These are phyloP conservation scores for Incurvaria masculella DNA, from an alignment of 2,888 invertebrate genomes.

Conservation along the genomic window DNA sequence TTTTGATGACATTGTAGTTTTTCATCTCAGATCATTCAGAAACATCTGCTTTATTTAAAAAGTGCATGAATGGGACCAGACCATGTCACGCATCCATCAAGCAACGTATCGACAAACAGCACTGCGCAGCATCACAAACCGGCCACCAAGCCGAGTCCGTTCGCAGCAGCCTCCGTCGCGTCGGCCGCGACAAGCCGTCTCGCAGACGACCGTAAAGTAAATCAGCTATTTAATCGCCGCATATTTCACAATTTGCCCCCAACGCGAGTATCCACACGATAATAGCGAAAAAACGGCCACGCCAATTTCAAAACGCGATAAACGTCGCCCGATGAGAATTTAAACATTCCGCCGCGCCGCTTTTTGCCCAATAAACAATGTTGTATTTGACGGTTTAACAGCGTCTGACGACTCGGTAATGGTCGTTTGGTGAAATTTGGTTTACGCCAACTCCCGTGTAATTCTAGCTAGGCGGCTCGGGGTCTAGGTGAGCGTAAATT, in stretches of 20 bases:
- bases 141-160: no score
- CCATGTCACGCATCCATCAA: no score
- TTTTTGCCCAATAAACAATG: not conserved
- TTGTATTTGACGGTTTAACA: not conserved
- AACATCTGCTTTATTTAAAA: no score
- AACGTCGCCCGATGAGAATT: slow-evolving; percentile 30
- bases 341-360: slow-evolving; percentile 20
- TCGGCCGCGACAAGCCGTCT: no score
- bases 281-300: slow-evolving; percentile 19
- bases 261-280: slow-evolving; percentile 14
- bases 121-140: no score
- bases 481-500: not conserved
- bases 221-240: slow-evolving; percentile 33
- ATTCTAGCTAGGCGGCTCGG: not conserved
- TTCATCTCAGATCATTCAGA: no score
- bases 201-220: slow-evolving; percentile 16
- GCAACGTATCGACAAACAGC: no score
- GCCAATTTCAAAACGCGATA: slow-evolving; percentile 24
- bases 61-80: no score
- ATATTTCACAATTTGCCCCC: slow-evolving; percentile 41
- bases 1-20: no score
- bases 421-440: not conserved
- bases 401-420: no score
- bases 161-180: no score
- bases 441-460: not conserved